Conservation (phyloP, 1,140 invertebrate genomes). For the Drosophila jambulina region DNA sequence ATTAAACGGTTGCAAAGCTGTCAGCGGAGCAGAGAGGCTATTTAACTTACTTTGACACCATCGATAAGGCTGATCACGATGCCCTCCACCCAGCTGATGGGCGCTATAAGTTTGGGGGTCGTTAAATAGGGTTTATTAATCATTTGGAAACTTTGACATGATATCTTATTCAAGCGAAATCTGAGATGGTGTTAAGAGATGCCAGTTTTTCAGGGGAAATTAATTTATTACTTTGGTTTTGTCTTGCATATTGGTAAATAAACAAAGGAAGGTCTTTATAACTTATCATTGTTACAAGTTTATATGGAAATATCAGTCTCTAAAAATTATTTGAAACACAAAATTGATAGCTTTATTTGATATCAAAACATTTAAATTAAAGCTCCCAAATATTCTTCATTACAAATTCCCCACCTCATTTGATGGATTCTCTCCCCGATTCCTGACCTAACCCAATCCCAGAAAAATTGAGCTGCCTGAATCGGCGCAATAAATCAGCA, state of each 20-base stretch:
- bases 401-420: not conserved
- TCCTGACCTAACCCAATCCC: conserved; percentile 36
- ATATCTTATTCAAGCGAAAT: conserved; percentile 5
- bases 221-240: conserved; percentile 1
- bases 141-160: not conserved
- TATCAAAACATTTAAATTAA: not conserved
- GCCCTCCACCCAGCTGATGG: conserved; percentile 75
- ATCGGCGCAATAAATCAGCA: conserved; percentile 35
- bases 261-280: not conserved
- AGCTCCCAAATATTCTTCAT: not conserved
- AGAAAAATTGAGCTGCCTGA: conserved; percentile 7
- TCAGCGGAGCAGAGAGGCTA: conserved; percentile 24
- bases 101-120: conserved; percentile 65
- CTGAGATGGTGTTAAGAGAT: not conserved
- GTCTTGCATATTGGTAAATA: not conserved
- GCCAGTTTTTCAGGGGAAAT: not conserved
- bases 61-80: conserved; percentile 70
- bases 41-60: conserved; percentile 80
- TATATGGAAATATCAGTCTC: not conserved
- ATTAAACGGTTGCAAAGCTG: conserved; percentile 44
- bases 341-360: not conserved
- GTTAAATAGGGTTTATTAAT: conserved; percentile 4
- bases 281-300: not conserved
- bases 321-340: rapidly evolving
- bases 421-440: not conserved